phyloP scores from a whole-genome alignment of 2,113 vertebrate genomes.

The Balaenoptera acutorostrata region DNA sequence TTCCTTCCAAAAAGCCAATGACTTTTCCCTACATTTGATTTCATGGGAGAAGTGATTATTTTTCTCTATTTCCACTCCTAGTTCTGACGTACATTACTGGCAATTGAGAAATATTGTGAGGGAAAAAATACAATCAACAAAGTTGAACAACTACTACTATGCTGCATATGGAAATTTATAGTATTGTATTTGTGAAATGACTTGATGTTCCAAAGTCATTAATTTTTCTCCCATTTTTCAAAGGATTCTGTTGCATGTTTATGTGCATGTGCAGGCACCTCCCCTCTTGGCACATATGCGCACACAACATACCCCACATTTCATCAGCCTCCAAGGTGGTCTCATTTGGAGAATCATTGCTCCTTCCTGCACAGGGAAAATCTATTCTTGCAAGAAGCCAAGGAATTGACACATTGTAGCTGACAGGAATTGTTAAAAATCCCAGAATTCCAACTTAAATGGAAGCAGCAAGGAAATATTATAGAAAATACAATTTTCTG shows the following conservation, averaged over 20 bases:
- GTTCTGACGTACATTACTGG: slow-evolving; percentile 20
- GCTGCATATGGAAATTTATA: not conserved
- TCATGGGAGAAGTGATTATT: not conserved
- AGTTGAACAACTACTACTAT: not conserved
- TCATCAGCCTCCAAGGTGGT: not conserved
- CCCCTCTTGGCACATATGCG: not conserved
- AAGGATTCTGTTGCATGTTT: not conserved
- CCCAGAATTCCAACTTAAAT: not conserved
- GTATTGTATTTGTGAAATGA: not conserved
- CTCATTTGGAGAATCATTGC: not conserved
- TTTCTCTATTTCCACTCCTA: not conserved
- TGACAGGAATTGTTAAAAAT: not conserved
- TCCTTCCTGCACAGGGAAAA: not conserved
- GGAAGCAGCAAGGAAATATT: not conserved
- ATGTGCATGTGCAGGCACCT: not conserved
- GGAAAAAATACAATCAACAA: not conserved
- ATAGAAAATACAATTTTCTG: not conserved
- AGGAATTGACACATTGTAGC: not conserved
- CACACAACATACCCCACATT: not conserved
- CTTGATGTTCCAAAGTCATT: not conserved
- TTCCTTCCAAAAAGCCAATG: not conserved
- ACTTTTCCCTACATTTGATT: not conserved
- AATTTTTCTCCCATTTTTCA: not conserved
- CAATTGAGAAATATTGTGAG: not conserved
- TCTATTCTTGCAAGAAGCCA: not conserved